Base-by-base conservation (phyloP, 2,797 vertebrate genomes). In the Anguilla anguilla region DNA sequence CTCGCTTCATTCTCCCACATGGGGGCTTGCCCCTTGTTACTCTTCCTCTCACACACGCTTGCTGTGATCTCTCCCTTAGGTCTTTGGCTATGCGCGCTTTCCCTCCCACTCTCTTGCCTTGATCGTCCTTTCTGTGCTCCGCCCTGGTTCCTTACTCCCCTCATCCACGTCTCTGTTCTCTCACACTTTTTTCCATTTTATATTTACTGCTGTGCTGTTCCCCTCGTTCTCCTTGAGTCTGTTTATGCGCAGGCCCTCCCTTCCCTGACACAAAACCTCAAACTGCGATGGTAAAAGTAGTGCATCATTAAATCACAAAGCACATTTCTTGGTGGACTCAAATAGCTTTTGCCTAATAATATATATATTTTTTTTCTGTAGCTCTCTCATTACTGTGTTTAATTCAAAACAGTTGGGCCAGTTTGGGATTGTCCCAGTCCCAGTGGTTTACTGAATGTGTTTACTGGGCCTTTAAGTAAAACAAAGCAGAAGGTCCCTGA, bases 101-200 rank as follows among this genome's bases (percentile, higher is more conserved):
- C 72, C 57, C 69, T 64, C 0, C 7, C n/a, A 6, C 22, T 5
- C 55, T 67, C 35, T 69, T 53, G 6, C 31, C 35, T 43, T 22
- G 22, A 19, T 2, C 9, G 0, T 55, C 46, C 51, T 35, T 35
- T n/a, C 83, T 2, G 22, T 28, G 7, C 39, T 55, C 86, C 77
- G 43, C n/a, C 22, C 67, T 0, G 35, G 10, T 35, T 4, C 28
- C 28, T 74, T 35, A 15, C 11, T 46, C n/a, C 35, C 1, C 39
- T 19, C 17, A 25, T 79, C 74, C 74, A 43, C 6, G 19, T 46
- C 74, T 43, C 35, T 22, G 57, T n/a, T 28, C 46, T 59, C 61
- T 43, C 69, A 51, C 67, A 57, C 31, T 83, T 87, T 61, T 25
- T 10, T 81, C 86, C 89, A 89, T 91, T 85, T 22, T 53, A 7